Base-by-base conservation (phyloP, 1,140 invertebrate species). In the Meloidogyne hapla region DNA sequence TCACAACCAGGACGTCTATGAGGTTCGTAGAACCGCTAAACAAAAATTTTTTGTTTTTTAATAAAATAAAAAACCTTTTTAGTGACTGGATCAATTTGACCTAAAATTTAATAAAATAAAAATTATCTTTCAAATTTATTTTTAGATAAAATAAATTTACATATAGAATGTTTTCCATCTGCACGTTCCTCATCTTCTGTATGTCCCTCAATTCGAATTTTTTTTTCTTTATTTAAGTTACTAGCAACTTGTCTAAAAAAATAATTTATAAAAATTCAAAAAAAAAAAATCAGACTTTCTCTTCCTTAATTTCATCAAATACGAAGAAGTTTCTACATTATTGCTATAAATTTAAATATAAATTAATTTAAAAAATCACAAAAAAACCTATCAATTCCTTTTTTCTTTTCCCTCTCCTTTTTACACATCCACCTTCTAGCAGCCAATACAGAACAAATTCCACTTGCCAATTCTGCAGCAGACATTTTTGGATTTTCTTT, bases 21-120 rank as follows among this genome's bases (percentile, higher is more conserved):
- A 13, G 71, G 71, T 12, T 73, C 71, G 33, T 73, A 73, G 56
- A 73, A 73, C 4, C 71, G 21, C 71, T 71, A 73, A 73, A 28
- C 0, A 9, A 6, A 26, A 73, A n/a, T n/a, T 38, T 38, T 25
- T 25, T 15, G 9, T 26, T n/a, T 13, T 10, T 1, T 23, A 40
- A 2, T 15, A 61, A 73, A 15, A 12, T 9, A 48, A 48, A 56
- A n/a, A 21, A 56, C 48, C n/a, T 56, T 56, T 56, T 56, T 56
- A 6, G 48, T 56, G 6, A 56, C 48, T 6, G 48, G 48, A 56
- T 56, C 48, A 21, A 56, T 56, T 9, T 56, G 48, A 21, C 48
- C 48, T 56, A 8, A 56, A 56, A 56, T 42, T 42, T 42, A 42
- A 42, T 5, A 8, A 33, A 33, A 33, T 6, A 33, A 8, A 33